Base-by-base conservation (phyloP, 1,140 invertebrate species). In the Sycophaga agraensis region DNA sequence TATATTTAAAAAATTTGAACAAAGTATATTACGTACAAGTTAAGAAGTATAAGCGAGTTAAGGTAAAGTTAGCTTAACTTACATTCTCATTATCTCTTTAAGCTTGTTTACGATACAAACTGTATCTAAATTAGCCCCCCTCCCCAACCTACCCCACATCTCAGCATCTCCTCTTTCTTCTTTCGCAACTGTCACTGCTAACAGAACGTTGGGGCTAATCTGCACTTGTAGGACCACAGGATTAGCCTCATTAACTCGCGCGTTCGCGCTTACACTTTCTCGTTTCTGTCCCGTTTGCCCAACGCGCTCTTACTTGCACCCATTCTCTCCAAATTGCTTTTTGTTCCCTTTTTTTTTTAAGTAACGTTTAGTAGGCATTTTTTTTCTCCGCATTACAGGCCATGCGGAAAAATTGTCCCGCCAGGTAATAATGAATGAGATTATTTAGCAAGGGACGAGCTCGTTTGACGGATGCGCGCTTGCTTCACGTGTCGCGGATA, bases 191-290 rank as follows among this genome's bases (percentile, higher is more conserved):
- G 57, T 43, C 68, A 17, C 45, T 69, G 43, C 24, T 67, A 60
- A 70, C 63, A 66, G 66, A 66, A 74, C 70, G 65, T 67, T 24
- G 59, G 39, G 21, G 59, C 69, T 76, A 77, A 76, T 77, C 73
- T 73, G 63, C 55, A 64, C 69, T 65, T 62, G 54, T 61, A 57
- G 61, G 59, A 55, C 66, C 64, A 59, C 45, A 68, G 73, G 75
- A 78, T 78, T 78, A 78, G 68, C 62, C 75, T 80, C 75, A 73
- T 81, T 80, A 81, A 79, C 73, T 76, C 68, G 57, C 53, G 58
- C 54, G 51, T 34, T 40, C 19, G 21, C 31, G 58, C 50, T 31
- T 11, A 57, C 43, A 49, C 51, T 42, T 59, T 19, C 48, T 31
- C 8, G 6, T 17, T 58, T 39, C 11, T 28, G 26, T 26, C 19